phyloP scores from a whole-genome alignment of 2,113 vertebrate species.

The Ginglymostoma cirratum region DNA sequence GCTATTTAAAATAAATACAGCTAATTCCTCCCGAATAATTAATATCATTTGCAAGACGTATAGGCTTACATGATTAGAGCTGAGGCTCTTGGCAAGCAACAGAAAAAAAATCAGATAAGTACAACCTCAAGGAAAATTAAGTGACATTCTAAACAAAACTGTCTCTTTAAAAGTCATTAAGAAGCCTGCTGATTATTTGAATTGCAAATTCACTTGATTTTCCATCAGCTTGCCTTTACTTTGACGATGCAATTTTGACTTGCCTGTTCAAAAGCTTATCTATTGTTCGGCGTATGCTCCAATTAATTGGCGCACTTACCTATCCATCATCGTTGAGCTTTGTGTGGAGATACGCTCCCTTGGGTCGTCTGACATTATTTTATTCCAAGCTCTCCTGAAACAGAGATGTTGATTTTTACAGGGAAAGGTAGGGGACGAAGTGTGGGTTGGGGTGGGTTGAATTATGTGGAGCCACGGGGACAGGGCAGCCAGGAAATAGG shows the following conservation, averaged over 20 bases:
- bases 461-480: not conserved
- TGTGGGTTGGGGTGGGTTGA: too few relatives aligned
- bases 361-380: not conserved
- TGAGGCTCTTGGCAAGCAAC: not conserved
- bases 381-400: not conserved
- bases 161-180: constrained; percentile 31
- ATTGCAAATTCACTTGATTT: not conserved
- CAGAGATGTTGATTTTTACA: not conserved
- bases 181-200: not conserved
- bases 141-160: constrained; percentile 25
- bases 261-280: not conserved
- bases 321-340: not conserved
- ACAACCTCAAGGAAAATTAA: constrained; percentile 1
- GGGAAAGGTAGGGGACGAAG: not conserved
- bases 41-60: not conserved
- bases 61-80: not conserved
- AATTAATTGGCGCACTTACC: not conserved
- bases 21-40: not conserved
- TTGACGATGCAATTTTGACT: constrained; percentile 1
- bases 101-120: constrained; percentile 1
- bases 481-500: not conserved
- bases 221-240: not conserved
- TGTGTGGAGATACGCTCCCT: not conserved
- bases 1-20: constrained; percentile 12
- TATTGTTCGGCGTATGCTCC: not conserved